These are phyloP conservation scores for Murina feae DNA, from an alignment of 2,113 vertebrate species.

Conservation along the genomic window DNA sequence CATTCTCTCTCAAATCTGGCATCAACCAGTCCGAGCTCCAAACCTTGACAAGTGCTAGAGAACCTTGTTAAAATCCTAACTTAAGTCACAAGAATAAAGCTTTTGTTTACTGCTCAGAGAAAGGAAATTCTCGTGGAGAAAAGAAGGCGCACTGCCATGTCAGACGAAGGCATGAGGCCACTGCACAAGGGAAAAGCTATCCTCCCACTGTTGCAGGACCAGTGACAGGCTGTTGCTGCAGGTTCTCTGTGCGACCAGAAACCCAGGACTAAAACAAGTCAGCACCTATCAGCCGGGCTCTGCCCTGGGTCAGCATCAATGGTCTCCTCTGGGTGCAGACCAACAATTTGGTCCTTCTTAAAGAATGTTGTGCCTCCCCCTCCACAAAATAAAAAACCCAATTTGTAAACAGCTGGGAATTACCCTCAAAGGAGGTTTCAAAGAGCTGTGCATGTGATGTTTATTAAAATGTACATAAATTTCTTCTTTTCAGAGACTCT, in stretches of 20 bases:
- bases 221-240: fast-evolving
- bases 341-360: neutral
- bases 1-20: neutral
- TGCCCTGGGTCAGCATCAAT: neutral
- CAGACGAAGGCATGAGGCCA: neutral
- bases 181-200: fast-evolving
- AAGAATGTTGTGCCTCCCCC: neutral
- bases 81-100: neutral
- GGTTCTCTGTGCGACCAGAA: neutral
- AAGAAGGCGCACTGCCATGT: neutral
- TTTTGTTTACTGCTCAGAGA: neutral
- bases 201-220: no score
- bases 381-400: neutral
- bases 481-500: neutral
- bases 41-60: neutral
- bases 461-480: neutral
- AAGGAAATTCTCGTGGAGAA: neutral
- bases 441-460: neutral
- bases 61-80: neutral
- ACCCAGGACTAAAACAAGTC: neutral
- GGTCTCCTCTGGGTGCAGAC: neutral
- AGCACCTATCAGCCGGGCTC: neutral
- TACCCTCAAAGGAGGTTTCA: neutral
- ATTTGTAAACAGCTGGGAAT: neutral
- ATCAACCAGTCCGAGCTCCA: neutral